phyloP scores from a whole-genome alignment of 2,888 invertebrate species.

The Peribatodes rhomboidaria region DNA sequence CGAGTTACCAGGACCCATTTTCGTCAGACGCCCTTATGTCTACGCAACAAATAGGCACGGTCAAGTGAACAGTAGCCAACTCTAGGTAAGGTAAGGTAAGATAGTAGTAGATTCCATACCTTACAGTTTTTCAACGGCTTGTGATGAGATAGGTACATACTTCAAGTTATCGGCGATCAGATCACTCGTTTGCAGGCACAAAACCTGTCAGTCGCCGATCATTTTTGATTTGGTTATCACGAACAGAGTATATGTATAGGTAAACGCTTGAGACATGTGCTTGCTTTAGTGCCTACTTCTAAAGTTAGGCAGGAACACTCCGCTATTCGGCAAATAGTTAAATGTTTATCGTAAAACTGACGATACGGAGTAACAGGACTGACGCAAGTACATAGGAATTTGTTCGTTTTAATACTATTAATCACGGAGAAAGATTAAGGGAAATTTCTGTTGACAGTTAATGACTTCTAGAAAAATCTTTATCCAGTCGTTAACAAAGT shows the following conservation, averaged over 20 bases:
- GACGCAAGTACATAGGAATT: slow-evolving; percentile 36
- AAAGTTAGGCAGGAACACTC: slow-evolving; percentile 17
- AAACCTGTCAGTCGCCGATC: no score
- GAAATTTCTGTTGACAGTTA: slow-evolving; percentile 25
- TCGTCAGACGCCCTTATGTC: slow-evolving; percentile 6
- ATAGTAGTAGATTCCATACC: no score
- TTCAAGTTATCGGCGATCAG: no score
- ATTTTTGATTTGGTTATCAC: no score
- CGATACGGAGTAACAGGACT: slow-evolving; percentile 23
- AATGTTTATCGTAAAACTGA: slow-evolving; percentile 35
- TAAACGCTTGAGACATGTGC: slow-evolving; percentile 8
- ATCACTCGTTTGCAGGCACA: no score
- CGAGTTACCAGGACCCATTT: slow-evolving; percentile 17
- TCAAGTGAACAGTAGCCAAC: slow-evolving; percentile 20
- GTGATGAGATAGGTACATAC: no score
- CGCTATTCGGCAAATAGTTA: slow-evolving; percentile 30
- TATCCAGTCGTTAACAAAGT: neutral
- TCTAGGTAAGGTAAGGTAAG: no score
- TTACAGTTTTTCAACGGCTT: no score
- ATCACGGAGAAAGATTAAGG: slow-evolving; percentile 19
- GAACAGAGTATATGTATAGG: no score
- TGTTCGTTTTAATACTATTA: slow-evolving; percentile 9
- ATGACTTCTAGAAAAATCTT: neutral
- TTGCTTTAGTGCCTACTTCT: neutral
- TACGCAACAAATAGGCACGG: slow-evolving; percentile 28